Evolutionary conservation across 2,888 invertebrate genomes (phyloP), one percentile per base, ranked within the genome.

Genomic region (Eupithecia inturbata): DNA sequence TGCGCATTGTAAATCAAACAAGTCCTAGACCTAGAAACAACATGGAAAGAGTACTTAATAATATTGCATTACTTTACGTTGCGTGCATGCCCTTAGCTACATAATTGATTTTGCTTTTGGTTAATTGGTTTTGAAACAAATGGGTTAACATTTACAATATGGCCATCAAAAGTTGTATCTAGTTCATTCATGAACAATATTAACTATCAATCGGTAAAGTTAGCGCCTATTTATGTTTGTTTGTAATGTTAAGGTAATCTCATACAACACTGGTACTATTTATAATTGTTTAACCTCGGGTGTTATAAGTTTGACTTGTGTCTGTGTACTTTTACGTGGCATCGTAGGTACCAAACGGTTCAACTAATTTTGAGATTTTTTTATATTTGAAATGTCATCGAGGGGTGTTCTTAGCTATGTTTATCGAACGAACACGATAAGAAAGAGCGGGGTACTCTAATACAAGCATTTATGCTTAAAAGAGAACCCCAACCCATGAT

Each of bases 21-120:
- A 69, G 68, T 78, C 79, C 81, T 80, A 81, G 82, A 81, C 80
- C 80, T 79, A 79, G 63, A 78, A 81, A 79, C 67, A 60, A 63
- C 41, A 22, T 62, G 31, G 62, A 9, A 19, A 62, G 19, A 31
- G 62, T 62, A 31, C 31, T 19, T 62, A 9, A 31, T 62, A 53
- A 53, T 53, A 31, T 63, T n/a, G 19, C n/a, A n/a, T 64, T n/a
- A 12, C 12, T 36, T 33, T 64, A n/a, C 63, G n/a, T 31, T 63
- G 63, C 63, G 33, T 63, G 63, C n/a, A 12, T 33, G 22, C 63
- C 22, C 63, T 33, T 64, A 33, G 36, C n/a, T 26, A 36, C 7
- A 33, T 33, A 62, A 62, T 62, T 62, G 33, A 33, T 31, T 64
- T 64, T 64, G 57, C 57, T 57, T 57, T 57, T 26, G 53, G 57